Evolutionary conservation across 2,113 vertebrate species (phyloP).

Genomic region (Poicephalus gulielmi): DNA sequence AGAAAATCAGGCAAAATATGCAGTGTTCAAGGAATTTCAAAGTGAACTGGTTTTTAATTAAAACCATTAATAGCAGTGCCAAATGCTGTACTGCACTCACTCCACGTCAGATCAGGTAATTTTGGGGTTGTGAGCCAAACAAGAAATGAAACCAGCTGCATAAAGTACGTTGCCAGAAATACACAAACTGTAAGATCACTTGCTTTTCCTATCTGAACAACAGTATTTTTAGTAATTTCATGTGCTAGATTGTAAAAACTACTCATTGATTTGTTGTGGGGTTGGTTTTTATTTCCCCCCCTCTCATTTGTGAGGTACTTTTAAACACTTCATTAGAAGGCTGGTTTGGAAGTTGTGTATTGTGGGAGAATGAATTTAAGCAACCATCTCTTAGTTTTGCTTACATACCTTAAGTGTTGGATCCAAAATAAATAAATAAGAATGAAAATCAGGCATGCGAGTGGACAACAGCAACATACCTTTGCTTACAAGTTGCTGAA

Average conservation of each 20-base stretch:
- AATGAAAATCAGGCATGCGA: conserved; percentile 69
- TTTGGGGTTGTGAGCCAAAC: neutral
- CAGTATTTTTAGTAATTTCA: neutral
- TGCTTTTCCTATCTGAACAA: neutral
- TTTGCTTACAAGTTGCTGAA: conserved; percentile 76
- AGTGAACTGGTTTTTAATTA: neutral
- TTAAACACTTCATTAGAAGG: conserved; percentile 9
- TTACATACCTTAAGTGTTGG: conserved; percentile 65
- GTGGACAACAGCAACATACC: conserved; percentile 71
- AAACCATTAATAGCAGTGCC: neutral
- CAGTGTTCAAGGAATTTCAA: neutral
- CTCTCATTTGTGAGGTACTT: neutral
- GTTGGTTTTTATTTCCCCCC: neutral
- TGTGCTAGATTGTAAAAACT: neutral
- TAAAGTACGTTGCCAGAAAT: neutral
- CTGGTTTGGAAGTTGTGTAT: conserved; percentile 7
- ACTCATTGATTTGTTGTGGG: neutral
- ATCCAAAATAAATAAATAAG: conserved; percentile 63
- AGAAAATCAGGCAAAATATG: neutral
- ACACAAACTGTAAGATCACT: neutral
- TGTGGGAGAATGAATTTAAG: conserved; percentile 43
- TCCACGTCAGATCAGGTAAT: neutral
- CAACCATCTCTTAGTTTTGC: conserved; percentile 35
- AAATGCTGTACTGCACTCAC: neutral
- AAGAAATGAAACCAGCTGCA: neutral